Evolutionary conservation across 2,888 invertebrate species (phyloP).

Genomic region (Hirudinaria manillensis): DNA sequence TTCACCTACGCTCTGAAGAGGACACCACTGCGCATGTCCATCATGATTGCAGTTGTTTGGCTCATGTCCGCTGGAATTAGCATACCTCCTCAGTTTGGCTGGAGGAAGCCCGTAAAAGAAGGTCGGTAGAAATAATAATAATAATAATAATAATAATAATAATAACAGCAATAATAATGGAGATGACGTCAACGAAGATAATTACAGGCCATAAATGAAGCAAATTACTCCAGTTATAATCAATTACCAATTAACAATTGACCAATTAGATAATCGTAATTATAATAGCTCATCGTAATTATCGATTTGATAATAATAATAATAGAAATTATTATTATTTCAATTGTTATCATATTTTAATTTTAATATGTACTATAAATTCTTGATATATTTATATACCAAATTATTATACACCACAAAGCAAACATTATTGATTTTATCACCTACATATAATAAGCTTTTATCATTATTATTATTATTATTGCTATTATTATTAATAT

Average conservation of each 20-base stretch:
- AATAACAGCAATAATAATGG: background rate
- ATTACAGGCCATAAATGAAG: background rate
- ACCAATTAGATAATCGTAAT: background rate
- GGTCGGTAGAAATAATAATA: background rate
- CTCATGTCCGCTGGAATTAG: slow-evolving; percentile 85
- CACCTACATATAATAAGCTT: too few species aligned
- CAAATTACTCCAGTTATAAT: background rate
- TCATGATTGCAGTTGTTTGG: slow-evolving; percentile 81
- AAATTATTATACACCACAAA: too few species aligned
- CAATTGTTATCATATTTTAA: background rate
- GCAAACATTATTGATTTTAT: too few species aligned
- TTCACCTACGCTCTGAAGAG: slow-evolving; percentile 89
- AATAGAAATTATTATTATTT: slow-evolving; percentile 12
- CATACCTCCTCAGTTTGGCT: slow-evolving; percentile 66
- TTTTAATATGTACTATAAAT: too few species aligned
- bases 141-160: background rate
- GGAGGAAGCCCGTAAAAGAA: slow-evolving; percentile 42
- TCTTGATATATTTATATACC: too few species aligned
- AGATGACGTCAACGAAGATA: background rate
- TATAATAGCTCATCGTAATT: background rate
- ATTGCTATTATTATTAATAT: background rate
- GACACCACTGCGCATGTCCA: slow-evolving; percentile 81
- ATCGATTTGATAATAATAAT: slow-evolving; percentile 1
- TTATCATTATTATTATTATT: background rate
- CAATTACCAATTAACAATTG: background rate